phyloP scores from a whole-genome alignment of 2,888 invertebrate genomes.

The Anthophora plumipes region DNA sequence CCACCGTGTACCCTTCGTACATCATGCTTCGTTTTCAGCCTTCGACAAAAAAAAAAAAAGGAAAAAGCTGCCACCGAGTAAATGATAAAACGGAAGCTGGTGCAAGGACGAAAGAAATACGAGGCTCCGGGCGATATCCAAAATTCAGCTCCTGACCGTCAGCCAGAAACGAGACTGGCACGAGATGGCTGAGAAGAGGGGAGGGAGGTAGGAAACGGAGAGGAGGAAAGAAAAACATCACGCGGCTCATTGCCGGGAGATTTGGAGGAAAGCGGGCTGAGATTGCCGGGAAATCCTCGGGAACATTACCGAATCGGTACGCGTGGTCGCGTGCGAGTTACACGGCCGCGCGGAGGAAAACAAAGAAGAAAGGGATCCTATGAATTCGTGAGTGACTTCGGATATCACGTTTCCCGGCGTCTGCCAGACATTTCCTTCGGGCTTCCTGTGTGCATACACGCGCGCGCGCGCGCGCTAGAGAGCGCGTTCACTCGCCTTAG shows the following conservation, averaged over 20 bases:
- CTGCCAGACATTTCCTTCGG: constrained; percentile 68
- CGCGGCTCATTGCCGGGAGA: constrained; percentile 63
- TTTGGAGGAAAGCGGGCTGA: constrained; percentile 59
- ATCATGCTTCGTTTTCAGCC: too few species aligned
- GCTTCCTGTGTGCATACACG: constrained; percentile 31
- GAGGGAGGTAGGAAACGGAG: too few species aligned
- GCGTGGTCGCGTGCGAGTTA: constrained; percentile 64
- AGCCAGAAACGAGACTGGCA: constrained; percentile 24
- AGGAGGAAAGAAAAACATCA: constrained; percentile 42
- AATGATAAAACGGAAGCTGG: constrained; percentile 4
- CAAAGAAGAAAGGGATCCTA: constrained; percentile 64
- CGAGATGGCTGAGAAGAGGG: neutral
- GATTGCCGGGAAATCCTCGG: constrained; percentile 60
- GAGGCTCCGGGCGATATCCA: constrained; percentile 1
- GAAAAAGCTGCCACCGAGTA: neutral
- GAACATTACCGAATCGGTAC: constrained; percentile 68
- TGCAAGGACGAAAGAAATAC: neutral
- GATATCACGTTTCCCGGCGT: constrained; percentile 69
- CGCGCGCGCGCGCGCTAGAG: neutral
- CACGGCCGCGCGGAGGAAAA: constrained; percentile 55
- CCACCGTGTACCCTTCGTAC: too few species aligned
- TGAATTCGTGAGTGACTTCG: constrained; percentile 74
- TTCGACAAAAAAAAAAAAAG: too few species aligned
- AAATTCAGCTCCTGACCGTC: constrained; percentile 49
- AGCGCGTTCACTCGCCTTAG: too few species aligned